phyloP scores from a whole-genome alignment of 2,797 vertebrate genomes.

The Clamator glandarius region DNA sequence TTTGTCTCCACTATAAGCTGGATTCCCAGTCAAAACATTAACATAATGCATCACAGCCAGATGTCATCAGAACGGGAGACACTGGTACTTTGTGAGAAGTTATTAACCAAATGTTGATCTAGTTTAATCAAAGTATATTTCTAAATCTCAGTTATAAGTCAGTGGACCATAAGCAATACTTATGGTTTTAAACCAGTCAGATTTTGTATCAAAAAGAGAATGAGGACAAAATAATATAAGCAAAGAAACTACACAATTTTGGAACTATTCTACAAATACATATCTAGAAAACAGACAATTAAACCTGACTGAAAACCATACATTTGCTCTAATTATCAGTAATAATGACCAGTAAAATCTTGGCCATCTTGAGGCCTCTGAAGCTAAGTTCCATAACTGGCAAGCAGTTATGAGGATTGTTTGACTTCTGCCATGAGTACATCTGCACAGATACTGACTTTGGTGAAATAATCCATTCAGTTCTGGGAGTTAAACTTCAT shows the following conservation, averaged over 20 bases:
- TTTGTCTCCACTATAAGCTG: background rate
- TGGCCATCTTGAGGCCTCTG: background rate
- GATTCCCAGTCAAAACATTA: background rate
- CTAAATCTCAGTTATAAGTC: background rate
- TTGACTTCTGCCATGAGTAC: background rate
- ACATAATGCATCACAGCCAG: background rate
- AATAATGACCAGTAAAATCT: background rate
- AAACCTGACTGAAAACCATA: background rate
- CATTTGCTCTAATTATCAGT: background rate
- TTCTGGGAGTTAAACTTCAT: background rate
- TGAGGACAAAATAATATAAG: background rate
- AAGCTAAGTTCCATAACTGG: background rate
- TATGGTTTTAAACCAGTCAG: background rate
- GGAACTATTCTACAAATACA: background rate
- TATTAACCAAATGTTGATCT: background rate
- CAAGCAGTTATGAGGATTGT: background rate
- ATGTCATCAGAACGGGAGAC: background rate
- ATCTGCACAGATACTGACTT: background rate
- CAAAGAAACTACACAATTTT: background rate
- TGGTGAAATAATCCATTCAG: background rate
- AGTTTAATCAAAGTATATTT: background rate
- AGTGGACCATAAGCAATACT: background rate
- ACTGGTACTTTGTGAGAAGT: background rate
- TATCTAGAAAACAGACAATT: background rate
- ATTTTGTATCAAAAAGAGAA: background rate